Evolutionary conservation across 1,140 invertebrate genomes (phyloP), one percentile per base, ranked within the genome.

Genomic region (Drosophila nigrodunni): DNA sequence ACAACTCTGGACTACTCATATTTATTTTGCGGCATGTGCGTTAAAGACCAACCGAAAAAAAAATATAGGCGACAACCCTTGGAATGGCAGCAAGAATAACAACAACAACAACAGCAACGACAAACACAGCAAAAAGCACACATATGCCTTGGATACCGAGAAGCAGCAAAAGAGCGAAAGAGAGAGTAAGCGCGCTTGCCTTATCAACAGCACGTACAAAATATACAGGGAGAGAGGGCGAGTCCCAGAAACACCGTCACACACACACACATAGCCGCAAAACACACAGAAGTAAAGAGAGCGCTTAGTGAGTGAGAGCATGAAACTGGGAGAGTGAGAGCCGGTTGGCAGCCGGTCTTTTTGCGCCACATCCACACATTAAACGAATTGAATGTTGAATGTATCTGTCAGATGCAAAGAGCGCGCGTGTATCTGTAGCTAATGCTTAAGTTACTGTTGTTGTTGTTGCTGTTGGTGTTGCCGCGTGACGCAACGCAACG

Each of bases 401-500:
- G 74, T 77, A 82, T 79, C 75, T 72, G 69, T 10, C 69, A 58
- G 69, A 71, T 8, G 10, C 64, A 25, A 47, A 73, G 70, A 74
- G 72, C 49, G 58, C 43, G 49, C 39, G 64, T n/a, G 50, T 52
- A 34, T 54, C 30, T 59, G 11, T 61, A 47, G 44, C 44, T 18
- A 7, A 18, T 30, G 50, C 39, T n/a, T 35, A 47, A 37, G 46
- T 21, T 49, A 50, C 35, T 73, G 11, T 54, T 50, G 37, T 54
- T 35, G 10, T 35, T 55, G 15, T 43, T 50, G 37, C 44, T 35
- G 10, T 35, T 55, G 15, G 43, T 68, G 49, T 64, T 68, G 71
- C 49, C 80, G 78, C 85, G 80, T 89, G 85, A 89, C 85, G 85
- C 85, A 89, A 89, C 75, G 68, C 25, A 30, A 30, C 25, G 25